phyloP scores from a whole-genome alignment of 2,888 invertebrate genomes.

The Cantharis rustica region DNA sequence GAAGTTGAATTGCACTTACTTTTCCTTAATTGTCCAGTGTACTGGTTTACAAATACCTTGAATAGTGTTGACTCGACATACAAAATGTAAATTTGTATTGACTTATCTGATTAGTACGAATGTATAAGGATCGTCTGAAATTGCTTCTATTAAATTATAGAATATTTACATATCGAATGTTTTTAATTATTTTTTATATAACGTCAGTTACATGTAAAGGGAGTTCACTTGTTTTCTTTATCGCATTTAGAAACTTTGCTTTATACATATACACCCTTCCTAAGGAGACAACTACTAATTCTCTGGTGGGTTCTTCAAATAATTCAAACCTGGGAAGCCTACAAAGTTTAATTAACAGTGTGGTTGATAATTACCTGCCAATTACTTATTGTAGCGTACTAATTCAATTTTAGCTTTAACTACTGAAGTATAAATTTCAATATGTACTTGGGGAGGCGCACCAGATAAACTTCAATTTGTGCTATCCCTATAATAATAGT shows the following conservation, averaged over 20 bases:
- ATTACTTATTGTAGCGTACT: neutral
- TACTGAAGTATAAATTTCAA: neutral
- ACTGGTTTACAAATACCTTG: constrained; percentile 8
- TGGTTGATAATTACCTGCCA: neutral
- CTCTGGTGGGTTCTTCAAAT: neutral
- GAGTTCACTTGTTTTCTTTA: neutral
- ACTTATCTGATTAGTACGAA: neutral
- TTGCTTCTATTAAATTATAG: neutral
- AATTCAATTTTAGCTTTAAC: neutral
- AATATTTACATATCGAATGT: neutral
- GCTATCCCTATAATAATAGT: neutral
- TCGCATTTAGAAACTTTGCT: neutral
- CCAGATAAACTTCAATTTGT: neutral
- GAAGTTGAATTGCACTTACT: constrained; percentile 6
- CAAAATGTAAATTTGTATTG: neutral
- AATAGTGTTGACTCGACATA: neutral
- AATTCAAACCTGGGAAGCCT: neutral
- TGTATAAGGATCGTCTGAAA: neutral
- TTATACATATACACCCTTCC: neutral
- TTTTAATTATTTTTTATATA: neutral
- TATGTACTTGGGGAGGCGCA: neutral
- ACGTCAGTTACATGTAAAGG: neutral
- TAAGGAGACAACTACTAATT: neutral
- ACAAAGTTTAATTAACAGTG: neutral
- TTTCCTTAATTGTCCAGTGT: constrained; percentile 6